Base-by-base conservation (phyloP, 2,797 vertebrate species). In the Bovichtus variegatus region DNA sequence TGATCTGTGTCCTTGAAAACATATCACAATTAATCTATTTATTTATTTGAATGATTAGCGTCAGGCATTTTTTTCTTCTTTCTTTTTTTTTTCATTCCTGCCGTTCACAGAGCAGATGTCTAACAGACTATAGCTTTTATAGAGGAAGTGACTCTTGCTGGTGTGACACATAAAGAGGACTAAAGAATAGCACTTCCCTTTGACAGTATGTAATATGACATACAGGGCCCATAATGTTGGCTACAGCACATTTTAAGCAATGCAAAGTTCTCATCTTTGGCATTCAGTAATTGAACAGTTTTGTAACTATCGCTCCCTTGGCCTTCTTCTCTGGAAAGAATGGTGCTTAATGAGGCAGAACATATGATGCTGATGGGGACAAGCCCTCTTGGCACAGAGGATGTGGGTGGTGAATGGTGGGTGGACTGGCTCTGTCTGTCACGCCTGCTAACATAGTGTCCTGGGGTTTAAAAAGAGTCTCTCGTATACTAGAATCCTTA, bases 331-430 rank as follows among this genome's bases (percentile, higher is more conserved):
- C 9, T 44, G 46, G 47, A 78, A 59, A 71, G 53, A 62, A 77
- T 63, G 47, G 19, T 66, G 73, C 59, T 78, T 86, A 83, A 76
- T 88, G 74, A 80, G 46, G 60, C 80, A 74, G 82, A 87, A 76
- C 76, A 66, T 54, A 69, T 29, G 46, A 70, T 70, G 53, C 21
- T 82, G 82, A 76, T 74, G 74, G 40, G 61, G 83, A 81, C 83
- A 77, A 73, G 73, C 80, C 47, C 68, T 74, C 65, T 76, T 78
- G 58, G 78, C 78, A 65, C 54, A 40, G 58, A 73, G 51, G 64
- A 55, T 73, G 64, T 61, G 44, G 61, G 47, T 23, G 69, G 43
- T 84, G 61, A 90, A 84, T 83, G 58, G 73, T 55, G 74, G 85
- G 75, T 72, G 68, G 79, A 81, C 73, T 82, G 58, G 70, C 46